These are phyloP conservation scores for Pemphigus obesinymphae DNA, from an alignment of 1,140 invertebrate species.

Conservation along the genomic window DNA sequence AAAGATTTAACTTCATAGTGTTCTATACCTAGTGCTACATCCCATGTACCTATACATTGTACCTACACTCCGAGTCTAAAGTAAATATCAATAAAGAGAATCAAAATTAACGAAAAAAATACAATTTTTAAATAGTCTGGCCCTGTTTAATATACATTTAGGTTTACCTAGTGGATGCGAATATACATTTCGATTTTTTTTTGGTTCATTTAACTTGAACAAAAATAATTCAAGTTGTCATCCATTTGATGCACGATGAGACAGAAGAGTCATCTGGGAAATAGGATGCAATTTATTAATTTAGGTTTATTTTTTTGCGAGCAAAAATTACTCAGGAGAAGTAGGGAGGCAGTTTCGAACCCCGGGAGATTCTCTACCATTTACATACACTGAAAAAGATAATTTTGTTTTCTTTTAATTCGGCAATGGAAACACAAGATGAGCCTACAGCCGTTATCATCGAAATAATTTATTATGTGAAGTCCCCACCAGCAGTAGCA, in stretches of 20 bases:
- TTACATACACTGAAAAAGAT: not conserved
- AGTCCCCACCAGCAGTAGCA: not conserved
- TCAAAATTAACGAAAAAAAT: not conserved
- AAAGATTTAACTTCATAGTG: not conserved
- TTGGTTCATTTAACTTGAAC: not conserved
- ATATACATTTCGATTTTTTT: not conserved
- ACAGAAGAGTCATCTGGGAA: not conserved
- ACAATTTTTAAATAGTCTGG: not conserved
- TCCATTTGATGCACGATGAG: not conserved
- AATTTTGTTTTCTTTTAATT: conserved; percentile 33
- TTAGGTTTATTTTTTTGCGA: not conserved
- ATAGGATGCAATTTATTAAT: not conserved
- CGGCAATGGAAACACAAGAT: not conserved
- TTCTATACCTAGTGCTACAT: not conserved
- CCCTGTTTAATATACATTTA: too few relatives aligned
- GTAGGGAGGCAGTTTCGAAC: not conserved
- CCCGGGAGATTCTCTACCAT: not conserved
- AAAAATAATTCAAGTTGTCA: not conserved
- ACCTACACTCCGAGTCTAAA: not conserved
- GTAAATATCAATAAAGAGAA: not conserved
- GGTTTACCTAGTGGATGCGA: too few relatives aligned
- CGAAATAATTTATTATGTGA: conserved; percentile 13
- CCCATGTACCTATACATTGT: too few relatives aligned
- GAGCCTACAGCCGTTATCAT: not conserved
- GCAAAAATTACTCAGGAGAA: not conserved